Evolutionary conservation across 2,797 vertebrate genomes (phyloP).

Genomic region (Crypturellus tataupa): DNA sequence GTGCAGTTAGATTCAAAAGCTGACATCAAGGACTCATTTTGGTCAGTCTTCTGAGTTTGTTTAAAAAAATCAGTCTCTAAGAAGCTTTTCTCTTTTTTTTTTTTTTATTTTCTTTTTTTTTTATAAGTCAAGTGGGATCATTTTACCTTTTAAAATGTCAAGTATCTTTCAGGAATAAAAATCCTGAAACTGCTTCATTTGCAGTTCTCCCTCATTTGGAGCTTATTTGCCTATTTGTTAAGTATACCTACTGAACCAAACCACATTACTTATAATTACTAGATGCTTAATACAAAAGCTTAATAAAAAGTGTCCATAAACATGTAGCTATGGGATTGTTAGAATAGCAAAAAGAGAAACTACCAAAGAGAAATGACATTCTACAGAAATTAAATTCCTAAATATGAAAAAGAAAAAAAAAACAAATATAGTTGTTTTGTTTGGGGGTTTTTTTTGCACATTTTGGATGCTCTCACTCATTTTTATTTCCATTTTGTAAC

Average conservation of each 20-base stretch:
- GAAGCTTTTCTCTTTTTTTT: constrained; percentile 36
- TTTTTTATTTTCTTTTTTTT: constrained; percentile 46
- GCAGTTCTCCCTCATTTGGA: constrained; percentile 58
- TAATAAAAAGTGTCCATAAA: constrained; percentile 40
- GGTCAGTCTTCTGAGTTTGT: background rate
- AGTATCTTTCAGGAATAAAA: constrained; percentile 41
- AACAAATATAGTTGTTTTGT: background rate
- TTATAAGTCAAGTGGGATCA: constrained; percentile 52
- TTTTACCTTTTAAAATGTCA: constrained; percentile 69
- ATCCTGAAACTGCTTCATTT: constrained; percentile 61
- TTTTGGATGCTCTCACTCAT: background rate
- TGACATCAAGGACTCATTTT: background rate
- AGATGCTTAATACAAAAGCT: constrained; percentile 11
- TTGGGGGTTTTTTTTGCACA: background rate
- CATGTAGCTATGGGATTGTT: background rate
- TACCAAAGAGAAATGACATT: constrained; percentile 22
- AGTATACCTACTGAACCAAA: constrained; percentile 25
- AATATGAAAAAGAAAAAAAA: constrained; percentile 18
- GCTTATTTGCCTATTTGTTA: constrained; percentile 57
- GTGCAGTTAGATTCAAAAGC: background rate
- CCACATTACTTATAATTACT: constrained; percentile 58
- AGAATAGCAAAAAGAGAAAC: background rate
- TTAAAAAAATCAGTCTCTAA: background rate
- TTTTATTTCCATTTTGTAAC: background rate
- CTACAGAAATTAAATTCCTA: background rate